A percentile compares a stretch with the other conserved stretches of the same genome.
phyloP scores from a whole-genome alignment of 2,888 invertebrate genomes.

The Scaptodrosophila latifasciaeformis region DNA sequence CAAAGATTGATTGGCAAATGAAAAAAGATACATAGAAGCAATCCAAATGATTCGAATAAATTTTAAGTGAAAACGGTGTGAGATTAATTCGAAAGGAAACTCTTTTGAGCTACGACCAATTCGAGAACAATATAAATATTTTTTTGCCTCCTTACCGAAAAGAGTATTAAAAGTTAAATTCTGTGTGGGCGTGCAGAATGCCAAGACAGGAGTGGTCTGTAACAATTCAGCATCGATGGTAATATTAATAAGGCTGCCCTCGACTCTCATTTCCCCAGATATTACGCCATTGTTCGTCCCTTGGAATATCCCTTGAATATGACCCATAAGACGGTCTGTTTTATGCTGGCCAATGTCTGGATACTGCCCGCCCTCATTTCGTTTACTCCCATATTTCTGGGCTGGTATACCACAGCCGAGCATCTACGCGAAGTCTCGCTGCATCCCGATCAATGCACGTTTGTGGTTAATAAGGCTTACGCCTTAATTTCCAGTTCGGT shows the following conservation, averaged over 20 bases:
- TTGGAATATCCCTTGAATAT: conserved; percentile 94
- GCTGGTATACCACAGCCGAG: conserved; percentile 93
- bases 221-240: conserved; percentile 12
- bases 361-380: conserved; percentile 93
- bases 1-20: no score
- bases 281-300: conserved; percentile 95
- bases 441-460: conserved; percentile 86
- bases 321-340: conserved; percentile 86
- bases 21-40: no score
- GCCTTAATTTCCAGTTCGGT: conserved; percentile 92
- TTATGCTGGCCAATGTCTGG: conserved; percentile 94
- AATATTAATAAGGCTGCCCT: conserved; percentile 20
- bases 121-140: no score
- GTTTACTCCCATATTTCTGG: conserved; percentile 95
- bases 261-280: conserved; percentile 75
- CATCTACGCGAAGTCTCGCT: conserved; percentile 78
- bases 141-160: no score
- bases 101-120: no score
- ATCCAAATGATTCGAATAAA: no score
- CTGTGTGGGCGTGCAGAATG: no score
- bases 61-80: no score
- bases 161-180: no score
- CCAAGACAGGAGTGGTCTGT: neutral
- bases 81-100: no score
- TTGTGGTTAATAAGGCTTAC: conserved; percentile 90